phyloP scores from a whole-genome alignment of 2,113 vertebrate genomes.

The Lepisosteus oculatus region DNA sequence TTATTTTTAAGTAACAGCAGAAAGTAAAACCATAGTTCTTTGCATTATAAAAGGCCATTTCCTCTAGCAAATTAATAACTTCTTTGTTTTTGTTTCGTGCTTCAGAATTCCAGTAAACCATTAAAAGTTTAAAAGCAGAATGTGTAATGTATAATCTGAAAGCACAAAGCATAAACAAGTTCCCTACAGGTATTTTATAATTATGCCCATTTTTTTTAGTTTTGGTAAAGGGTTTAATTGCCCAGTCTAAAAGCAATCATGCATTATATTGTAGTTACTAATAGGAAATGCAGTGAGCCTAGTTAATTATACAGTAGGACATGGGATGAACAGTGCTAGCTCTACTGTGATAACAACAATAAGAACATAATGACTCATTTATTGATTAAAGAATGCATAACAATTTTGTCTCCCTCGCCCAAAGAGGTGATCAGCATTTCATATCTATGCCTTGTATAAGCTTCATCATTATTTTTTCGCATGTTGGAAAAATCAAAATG shows the following conservation, averaged over 20 bases:
- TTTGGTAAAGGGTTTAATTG: conserved; percentile 12
- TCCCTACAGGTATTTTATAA: conserved; percentile 18
- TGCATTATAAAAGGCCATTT: neutral
- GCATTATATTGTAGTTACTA: neutral
- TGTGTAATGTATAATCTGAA: conserved; percentile 6
- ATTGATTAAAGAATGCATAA: neutral
- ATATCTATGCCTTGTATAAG: too few species aligned
- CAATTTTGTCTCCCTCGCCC: neutral
- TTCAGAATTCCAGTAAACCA: conserved; percentile 11
- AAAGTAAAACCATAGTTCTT: too few species aligned
- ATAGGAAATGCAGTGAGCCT: neutral
- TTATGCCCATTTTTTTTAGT: conserved; percentile 13
- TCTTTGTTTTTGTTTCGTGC: neutral
- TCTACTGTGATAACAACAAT: conserved; percentile 1
- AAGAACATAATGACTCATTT: neutral
- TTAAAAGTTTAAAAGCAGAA: neutral
- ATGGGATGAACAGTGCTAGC: neutral
- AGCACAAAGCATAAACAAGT: neutral
- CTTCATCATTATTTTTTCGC: too few species aligned
- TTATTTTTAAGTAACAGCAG: too few species aligned
- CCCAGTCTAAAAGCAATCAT: conserved; percentile 7
- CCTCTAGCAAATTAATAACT: neutral
- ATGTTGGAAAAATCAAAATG: too few species aligned
- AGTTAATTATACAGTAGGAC: conserved; percentile 5
- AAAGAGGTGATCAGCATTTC: too few species aligned